Evolutionary conservation across 2,797 vertebrate species (phyloP), one percentile per base, ranked within the genome.

Genomic region (Denticeps clupeoides): DNA sequence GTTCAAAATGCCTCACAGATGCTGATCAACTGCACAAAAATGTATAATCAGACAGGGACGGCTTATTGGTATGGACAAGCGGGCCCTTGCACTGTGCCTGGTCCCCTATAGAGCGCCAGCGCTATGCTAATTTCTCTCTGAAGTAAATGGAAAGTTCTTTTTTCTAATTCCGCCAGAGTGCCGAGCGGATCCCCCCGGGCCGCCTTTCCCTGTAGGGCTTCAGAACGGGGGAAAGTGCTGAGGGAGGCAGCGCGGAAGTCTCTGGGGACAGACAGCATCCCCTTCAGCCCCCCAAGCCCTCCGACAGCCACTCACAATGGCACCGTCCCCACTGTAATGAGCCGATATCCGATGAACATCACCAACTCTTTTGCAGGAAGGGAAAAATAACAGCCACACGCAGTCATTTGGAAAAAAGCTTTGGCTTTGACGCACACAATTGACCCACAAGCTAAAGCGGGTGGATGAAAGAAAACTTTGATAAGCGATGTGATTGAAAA

Each of bases 301-400:
- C 46, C 47, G 49, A 48, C 52, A 58, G 50, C 23, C 49, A 33
- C 45, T 51, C 60, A n/a, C n/a, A 67, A 49, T 58, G 60, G 62
- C 47, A 67, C 48, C 58, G 53, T 56, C 41, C 61, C 62, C 58
- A 52, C 56, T 56, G 53, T 60, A 68, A 76, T 68, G 75, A 79
- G 69, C 56, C 56, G 41, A 47, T 68, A 51, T 8, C 4, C 28
- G 5, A 32, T 47, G 32, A 35, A 58, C 46, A 44, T 51, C 41
- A 51, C 52, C 47, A 37, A 41, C 31, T 27, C 22, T 43, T 55
- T 37, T 35, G 45, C n/a, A n/a, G n/a, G n/a, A n/a, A n/a, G n/a
- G n/a, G n/a, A n/a, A n/a, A n/a, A n/a, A n/a, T n/a, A n/a, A n/a
- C n/a, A n/a, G n/a, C n/a, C n/a, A n/a, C n/a, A 26, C 27, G 26